Base-by-base conservation (phyloP, 53 echinoderm and acorn worm genomes). In the Echinometra lucunter region DNA sequence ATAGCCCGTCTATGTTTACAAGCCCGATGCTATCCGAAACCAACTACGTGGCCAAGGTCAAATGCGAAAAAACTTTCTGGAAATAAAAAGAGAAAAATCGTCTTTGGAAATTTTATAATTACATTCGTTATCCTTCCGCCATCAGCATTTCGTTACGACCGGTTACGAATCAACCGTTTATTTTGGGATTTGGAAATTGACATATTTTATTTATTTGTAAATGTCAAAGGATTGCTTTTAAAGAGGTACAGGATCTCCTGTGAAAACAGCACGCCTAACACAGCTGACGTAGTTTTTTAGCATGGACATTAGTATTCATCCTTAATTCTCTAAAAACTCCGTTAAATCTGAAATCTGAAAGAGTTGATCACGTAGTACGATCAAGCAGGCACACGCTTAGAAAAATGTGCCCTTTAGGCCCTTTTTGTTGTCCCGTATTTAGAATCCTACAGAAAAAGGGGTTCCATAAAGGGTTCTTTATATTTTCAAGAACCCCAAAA, bases 61-160 rank as follows among this genome's bases (percentile, higher is more conserved):
- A 47, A 27, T 56, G 10, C 7, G 23, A 88, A n/a, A 57, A 49
- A 10, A 21, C 27, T 47, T 40, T 72, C 70, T 45, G 91, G 42
- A 45, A 91, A 27, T 45, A 17, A 66, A 69, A 91, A 45, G 45
- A 72, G 91, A 67, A 45, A 91, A 91, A 67, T 66, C 91, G 91
- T 91, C 91, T n/a, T n/a, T 91, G 91, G 91, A 69, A 69, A 67
- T 66, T 66, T 91, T 66, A 91, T 91, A 91, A 91, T 91, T 91
- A 91, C 91, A 91, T 91, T 91, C 70, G 42, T 70, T 91, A 69
- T 91, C 91, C 91, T 91, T 91, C 91, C 91, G 91, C 66, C 69
- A 91, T 91, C 91, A 67, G 17, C 69, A 67, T n/a, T 66, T 66
- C 72, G 69, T 69, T 91, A 91, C 63, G 35, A n/a, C n/a, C n/a